Evolutionary conservation across 1,140 invertebrate species (phyloP).

Genomic region (Portunus trituberculatus): DNA sequence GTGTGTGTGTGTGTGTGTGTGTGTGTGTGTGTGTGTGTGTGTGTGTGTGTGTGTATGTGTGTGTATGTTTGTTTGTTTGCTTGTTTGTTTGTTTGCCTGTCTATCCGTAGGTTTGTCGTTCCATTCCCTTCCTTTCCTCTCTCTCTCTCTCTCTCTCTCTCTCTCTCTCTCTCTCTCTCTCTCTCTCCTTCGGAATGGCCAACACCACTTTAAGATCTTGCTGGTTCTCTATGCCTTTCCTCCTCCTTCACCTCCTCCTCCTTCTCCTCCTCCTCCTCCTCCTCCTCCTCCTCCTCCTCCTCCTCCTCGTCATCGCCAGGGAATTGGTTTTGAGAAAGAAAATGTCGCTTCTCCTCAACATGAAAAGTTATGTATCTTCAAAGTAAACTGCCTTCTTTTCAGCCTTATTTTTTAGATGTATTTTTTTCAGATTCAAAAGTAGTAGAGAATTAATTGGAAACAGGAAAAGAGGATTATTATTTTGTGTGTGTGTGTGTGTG

Average conservation of each 20-base stretch:
- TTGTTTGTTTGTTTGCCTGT: not conserved
- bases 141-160: not conserved
- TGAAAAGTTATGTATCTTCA: not conserved
- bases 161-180: slow-evolving; percentile 15
- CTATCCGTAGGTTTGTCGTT: not conserved
- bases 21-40: slow-evolving; percentile 25
- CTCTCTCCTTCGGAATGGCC: not conserved
- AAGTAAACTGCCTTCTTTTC: not conserved
- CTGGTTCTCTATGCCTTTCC: not conserved
- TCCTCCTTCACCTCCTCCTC: not conserved
- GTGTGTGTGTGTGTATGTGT: not conserved
- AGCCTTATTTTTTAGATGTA: not conserved
- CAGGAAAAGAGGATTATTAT: no score
- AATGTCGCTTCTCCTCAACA: not conserved
- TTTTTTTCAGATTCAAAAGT: not conserved
- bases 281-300: not conserved
- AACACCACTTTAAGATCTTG: not conserved
- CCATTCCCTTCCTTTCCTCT: not conserved
- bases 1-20: not conserved
- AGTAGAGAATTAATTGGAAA: not conserved
- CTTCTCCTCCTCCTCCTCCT: not conserved
- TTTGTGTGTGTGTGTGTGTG: no score
- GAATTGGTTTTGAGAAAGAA: slow-evolving; percentile 18
- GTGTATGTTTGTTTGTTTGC: not conserved
- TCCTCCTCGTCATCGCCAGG: not conserved